These are phyloP conservation scores for Lypha dubia DNA, from an alignment of 2,888 invertebrate genomes.

Conservation along the genomic window DNA sequence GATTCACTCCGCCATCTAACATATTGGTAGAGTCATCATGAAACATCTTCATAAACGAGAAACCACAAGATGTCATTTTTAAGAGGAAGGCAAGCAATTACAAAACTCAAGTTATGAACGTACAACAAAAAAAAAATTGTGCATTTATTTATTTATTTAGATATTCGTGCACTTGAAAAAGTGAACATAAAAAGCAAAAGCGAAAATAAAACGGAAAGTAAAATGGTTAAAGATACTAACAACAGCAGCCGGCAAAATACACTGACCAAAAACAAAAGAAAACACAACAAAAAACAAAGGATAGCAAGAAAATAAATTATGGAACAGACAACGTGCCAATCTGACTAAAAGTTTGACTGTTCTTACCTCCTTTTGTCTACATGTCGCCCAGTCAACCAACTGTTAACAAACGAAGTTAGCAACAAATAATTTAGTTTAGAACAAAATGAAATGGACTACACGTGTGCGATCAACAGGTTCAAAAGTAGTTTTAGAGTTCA, in stretches of 20 bases:
- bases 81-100: constrained; percentile 24
- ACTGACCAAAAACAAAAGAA: background rate
- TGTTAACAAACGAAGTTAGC: constrained; percentile 49
- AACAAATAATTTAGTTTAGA: constrained; percentile 49
- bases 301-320: constrained; percentile 34
- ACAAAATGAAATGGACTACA: constrained; percentile 25
- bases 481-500: background rate
- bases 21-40: constrained; percentile 76
- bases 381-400: constrained; percentile 25
- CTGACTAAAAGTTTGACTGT: background rate
- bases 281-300: background rate
- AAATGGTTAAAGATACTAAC: constrained; percentile 41
- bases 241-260: constrained; percentile 37
- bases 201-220: constrained; percentile 68
- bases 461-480: background rate
- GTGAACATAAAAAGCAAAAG: constrained; percentile 65
- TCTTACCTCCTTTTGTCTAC: constrained; percentile 22
- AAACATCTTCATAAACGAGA: constrained; percentile 69
- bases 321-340: constrained; percentile 30
- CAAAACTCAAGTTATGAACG: background rate
- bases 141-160: constrained; percentile 34
- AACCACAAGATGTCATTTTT: constrained; percentile 43
- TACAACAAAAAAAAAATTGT: constrained; percentile 23
- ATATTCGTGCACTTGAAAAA: constrained; percentile 67
- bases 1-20: constrained; percentile 79